Evolutionary conservation across 1,140 invertebrate species (phyloP).

Genomic region (Bathynomus jamesi): DNA sequence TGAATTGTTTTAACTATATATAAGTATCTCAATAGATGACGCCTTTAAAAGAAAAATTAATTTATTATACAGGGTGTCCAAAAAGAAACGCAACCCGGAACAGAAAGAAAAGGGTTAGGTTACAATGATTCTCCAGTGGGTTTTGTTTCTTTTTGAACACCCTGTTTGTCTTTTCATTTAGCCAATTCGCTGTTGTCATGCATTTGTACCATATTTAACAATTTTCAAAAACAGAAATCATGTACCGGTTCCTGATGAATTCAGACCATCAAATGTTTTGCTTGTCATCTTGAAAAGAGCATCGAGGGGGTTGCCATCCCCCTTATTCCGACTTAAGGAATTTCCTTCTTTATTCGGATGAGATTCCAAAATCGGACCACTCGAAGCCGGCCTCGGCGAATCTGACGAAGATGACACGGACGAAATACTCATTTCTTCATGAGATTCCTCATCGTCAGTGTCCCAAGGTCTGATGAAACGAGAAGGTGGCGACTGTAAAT

Average conservation of each 20-base stretch:
- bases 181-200: too few relatives aligned
- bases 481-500: background rate
- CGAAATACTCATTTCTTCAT: constrained; percentile 9
- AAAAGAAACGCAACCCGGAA: too few relatives aligned
- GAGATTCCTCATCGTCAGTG: constrained; percentile 11
- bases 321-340: background rate
- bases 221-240: too few relatives aligned
- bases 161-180: too few relatives aligned
- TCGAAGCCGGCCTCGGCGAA: background rate
- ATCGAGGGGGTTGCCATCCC: constrained; percentile 12
- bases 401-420: background rate
- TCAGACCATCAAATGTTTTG: constrained; percentile 7
- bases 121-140: too few relatives aligned
- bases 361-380: constrained; percentile 2
- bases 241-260: background rate
- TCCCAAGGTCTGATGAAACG: constrained; percentile 14
- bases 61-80: too few relatives aligned
- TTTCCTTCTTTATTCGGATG: constrained; percentile 6
- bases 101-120: too few relatives aligned
- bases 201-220: too few relatives aligned
- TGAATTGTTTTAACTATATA: too few relatives aligned
- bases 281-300: constrained; percentile 17
- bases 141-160: too few relatives aligned
- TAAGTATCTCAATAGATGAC: too few relatives aligned
- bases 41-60: too few relatives aligned